Evolutionary conservation across 2,113 vertebrate species (phyloP), one percentile per base, ranked within the genome.

Genomic region (Pagrus major): DNA sequence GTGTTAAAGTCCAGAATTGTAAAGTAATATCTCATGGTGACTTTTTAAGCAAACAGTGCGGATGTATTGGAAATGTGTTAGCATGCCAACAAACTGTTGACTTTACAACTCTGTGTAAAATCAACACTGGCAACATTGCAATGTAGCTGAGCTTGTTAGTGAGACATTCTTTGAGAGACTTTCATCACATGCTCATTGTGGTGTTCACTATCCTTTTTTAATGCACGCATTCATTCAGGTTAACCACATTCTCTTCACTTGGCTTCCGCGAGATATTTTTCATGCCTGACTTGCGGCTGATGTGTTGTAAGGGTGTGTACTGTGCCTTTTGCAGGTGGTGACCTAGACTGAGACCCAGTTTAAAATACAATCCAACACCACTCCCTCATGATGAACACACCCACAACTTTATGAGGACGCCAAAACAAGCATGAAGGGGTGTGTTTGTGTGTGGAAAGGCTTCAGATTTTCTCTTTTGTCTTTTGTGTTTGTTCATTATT

Each of bases 1-100:
- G 74, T 90, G 86, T 76, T 81, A 80, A 88, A 87, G 86, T 91
- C 75, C 85, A 89, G 23, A 79, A 72, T n/a, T 47, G 42, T 76
- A 76, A 83, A 82, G 20, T 68, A 46, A 78, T 83, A 78, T 80
- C 33, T 81, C 41, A 31, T 10, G 9, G 4, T 42, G 18, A 70
- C 49, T 76, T 31, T 77, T 80, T 47, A 33, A 63, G 16, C 33
- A 70, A 60, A 70, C 44, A 65, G 11, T 47, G 44, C 29, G 37
- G 27, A 47, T 69, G 63, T 55, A 60, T 63, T 83, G 31, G 10
- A 66, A 27, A 44, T 27, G 37, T 41, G 31, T 81, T 51, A 41
- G 35, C 71, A 56, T 81, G 83, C 51, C 60, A 86, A 75, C 49
- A 69, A 71, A 4, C 20, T 74, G 54, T 72, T 70, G 75, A 76